These are phyloP conservation scores for Yasuhikotakia modesta DNA, from an alignment of 2,797 vertebrate genomes.

Conservation along the genomic window DNA sequence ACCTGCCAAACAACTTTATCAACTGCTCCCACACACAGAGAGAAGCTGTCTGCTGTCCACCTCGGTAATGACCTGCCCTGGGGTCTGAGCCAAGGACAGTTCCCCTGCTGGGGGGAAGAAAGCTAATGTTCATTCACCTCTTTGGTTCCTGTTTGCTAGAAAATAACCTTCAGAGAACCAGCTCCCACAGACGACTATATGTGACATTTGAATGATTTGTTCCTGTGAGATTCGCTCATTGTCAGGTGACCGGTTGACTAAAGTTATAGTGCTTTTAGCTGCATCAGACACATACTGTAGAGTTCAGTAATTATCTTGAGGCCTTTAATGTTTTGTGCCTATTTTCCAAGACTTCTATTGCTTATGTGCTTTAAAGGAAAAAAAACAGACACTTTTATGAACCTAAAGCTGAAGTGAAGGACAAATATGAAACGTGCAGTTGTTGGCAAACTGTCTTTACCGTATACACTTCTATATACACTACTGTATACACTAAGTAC, in stretches of 20 bases:
- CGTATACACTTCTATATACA: too few species aligned
- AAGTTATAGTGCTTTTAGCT: background rate
- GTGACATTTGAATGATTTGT: slow-evolving; percentile 8
- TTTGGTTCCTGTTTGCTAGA: slow-evolving; percentile 12
- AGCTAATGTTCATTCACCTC: slow-evolving; percentile 18
- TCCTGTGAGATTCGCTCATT: background rate
- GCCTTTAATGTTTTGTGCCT: background rate
- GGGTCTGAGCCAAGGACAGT: background rate
- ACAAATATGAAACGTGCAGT: background rate
- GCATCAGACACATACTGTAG: background rate
- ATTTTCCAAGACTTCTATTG: background rate
- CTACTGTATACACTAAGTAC: too few species aligned
- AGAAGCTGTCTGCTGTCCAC: background rate
- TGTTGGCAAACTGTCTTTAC: background rate
- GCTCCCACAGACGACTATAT: background rate
- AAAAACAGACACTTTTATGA: background rate
- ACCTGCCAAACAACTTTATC: slow-evolving; percentile 7
- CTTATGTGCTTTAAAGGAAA: background rate
- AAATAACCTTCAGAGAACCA: slow-evolving; percentile 30
- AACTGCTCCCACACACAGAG: background rate
- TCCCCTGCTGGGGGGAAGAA: slow-evolving; percentile 9
- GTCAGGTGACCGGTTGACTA: background rate
- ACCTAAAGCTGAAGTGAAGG: background rate
- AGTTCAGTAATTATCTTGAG: background rate
- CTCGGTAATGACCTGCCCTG: background rate